Conservation (phyloP, 2,113 vertebrate species). For the Emydura subglobosa region DNA sequence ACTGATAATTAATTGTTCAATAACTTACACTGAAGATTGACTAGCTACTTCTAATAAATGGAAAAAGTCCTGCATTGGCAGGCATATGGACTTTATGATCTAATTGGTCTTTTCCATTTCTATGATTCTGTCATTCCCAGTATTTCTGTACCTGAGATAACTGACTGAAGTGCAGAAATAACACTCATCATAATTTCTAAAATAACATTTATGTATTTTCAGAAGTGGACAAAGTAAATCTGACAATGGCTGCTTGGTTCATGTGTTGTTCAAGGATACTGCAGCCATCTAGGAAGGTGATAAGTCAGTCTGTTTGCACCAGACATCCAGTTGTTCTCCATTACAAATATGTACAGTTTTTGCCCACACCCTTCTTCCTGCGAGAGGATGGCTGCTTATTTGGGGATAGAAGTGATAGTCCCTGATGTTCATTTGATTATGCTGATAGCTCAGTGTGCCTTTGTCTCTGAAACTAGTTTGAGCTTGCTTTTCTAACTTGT, state of each 20-base stretch:
- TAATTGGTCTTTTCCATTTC: background rate
- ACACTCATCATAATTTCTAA: background rate
- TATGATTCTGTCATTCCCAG: background rate
- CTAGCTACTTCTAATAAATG: background rate
- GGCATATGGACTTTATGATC: background rate
- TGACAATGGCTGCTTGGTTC: background rate
- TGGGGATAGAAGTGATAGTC: too few relatives aligned
- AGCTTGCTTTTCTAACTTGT: too few relatives aligned
- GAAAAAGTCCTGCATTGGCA: background rate
- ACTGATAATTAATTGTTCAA: background rate
- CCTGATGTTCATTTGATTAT: too few relatives aligned
- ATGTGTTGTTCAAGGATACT: background rate
- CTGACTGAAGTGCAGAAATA: background rate
- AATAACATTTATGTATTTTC: background rate
- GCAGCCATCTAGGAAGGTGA: rapidly evolving
- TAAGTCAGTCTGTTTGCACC: too few relatives aligned
- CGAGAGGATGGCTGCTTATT: too few relatives aligned
- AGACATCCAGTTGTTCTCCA: too few relatives aligned
- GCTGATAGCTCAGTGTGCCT: too few relatives aligned
- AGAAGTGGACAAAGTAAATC: background rate
- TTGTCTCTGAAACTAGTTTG: too few relatives aligned
- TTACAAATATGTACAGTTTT: too few relatives aligned
- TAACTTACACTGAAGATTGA: background rate
- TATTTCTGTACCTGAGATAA: background rate
- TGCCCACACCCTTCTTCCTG: too few relatives aligned